Evolutionary conservation across 2,888 invertebrate species (phyloP), one percentile per base, ranked within the genome.

Genomic region (Zeuzera pyrina): DNA sequence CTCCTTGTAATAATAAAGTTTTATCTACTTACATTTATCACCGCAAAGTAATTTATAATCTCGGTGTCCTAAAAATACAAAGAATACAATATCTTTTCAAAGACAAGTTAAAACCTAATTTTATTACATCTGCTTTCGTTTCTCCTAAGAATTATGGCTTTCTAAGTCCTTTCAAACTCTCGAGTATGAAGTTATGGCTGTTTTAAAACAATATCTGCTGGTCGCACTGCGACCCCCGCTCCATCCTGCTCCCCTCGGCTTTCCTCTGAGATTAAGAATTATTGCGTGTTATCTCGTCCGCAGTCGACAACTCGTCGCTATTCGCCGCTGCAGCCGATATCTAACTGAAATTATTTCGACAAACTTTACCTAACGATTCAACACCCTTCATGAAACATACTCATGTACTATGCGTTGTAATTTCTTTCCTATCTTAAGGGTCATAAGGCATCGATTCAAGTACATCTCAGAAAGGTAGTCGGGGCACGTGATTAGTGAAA

Each of bases 281-380:
- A 77, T 70, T 60, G 57, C 65, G 57, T 59, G 76, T 77, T 77
- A 79, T 77, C 78, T 70, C 45, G 36, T 56, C 56, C 54, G 58
- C 52, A 71, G 63, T 66, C 68, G 71, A 70, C 71, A 68, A 74
- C 65, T 70, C 66, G 61, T 55, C 76, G 70, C 66, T 60, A 65
- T 67, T 69, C 70, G 63, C 36, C 29, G 14, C 68, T 61, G 50
- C 49, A 50, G 52, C 30, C 66, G 65, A 74, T 70, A 73, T 70
- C 71, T 66, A 57, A 67, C 65, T 61, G 63, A 74, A 78, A 78
- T 78, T 71, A 76, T 78, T 72, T 72, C 68, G 55, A 65, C 69
- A 69, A 76, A 76, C 67, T 76, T 78, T 71, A 67, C 70, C 49
- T 54, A 53, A 49, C 47, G 32, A 29, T 12, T 12, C 12, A 57